These are phyloP conservation scores for Chelonia mydas DNA, from an alignment of 2,797 vertebrate species.

Conservation along the genomic window DNA sequence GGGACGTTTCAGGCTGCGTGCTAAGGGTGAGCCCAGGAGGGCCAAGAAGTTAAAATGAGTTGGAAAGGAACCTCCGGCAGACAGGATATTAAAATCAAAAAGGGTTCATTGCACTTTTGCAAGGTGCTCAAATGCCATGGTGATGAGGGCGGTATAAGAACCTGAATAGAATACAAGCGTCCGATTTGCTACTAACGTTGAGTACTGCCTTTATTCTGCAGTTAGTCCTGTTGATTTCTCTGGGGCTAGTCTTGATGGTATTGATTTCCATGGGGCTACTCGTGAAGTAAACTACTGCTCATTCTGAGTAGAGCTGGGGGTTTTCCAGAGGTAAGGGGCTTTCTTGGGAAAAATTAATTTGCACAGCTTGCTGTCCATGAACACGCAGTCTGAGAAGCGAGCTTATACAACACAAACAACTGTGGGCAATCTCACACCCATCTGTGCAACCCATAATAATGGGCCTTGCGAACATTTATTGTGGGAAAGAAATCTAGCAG, in stretches of 20 bases:
- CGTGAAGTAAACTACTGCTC: not conserved
- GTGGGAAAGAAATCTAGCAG: not conserved
- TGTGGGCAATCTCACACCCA: not conserved
- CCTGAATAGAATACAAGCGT: not conserved
- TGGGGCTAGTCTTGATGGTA: not conserved
- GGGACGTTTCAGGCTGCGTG: not conserved
- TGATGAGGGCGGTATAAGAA: not conserved
- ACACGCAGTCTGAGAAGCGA: not conserved
- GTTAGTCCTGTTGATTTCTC: not conserved
- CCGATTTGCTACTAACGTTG: not conserved
- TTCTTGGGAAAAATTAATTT: not conserved
- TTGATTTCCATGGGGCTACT: not conserved
- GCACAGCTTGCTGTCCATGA: not conserved
- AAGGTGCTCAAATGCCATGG: fast-evolving
- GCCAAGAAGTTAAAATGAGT: not conserved
- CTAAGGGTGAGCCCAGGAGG: not conserved
- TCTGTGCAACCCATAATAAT: not conserved
- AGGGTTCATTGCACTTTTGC: not conserved
- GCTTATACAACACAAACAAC: not conserved
- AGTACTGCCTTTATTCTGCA: not conserved
- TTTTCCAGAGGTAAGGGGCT: too few species aligned
- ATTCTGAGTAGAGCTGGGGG: not conserved
- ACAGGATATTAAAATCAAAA: not conserved
- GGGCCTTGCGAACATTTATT: not conserved
- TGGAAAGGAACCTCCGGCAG: not conserved